Conservation (phyloP, 2,797 vertebrate species). For the Neosilurus hyrtlii region DNA sequence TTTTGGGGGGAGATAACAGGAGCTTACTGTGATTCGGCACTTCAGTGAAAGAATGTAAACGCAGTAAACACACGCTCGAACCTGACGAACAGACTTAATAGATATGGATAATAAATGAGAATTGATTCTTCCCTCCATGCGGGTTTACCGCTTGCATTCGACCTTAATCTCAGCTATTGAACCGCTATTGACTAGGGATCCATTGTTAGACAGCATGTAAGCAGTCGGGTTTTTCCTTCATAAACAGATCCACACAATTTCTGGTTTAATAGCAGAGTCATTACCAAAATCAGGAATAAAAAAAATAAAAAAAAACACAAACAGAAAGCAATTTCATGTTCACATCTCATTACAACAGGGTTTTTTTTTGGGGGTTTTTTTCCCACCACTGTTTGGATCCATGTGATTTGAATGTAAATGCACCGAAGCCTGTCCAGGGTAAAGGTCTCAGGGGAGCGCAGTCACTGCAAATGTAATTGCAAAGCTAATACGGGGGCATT, state of each 20-base stretch:
- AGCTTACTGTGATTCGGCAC: conserved; percentile 14
- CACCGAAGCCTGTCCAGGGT: conserved; percentile 33
- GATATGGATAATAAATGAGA: conserved; percentile 14
- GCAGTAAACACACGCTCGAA: background rate
- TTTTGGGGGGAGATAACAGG: conserved; percentile 19
- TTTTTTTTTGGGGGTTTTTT: conserved; percentile 15
- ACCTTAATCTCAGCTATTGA: conserved; percentile 24
- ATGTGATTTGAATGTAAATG: conserved; percentile 37
- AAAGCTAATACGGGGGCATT: conserved; percentile 45
- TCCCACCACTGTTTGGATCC: conserved; percentile 11
- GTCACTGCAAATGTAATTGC: conserved; percentile 49
- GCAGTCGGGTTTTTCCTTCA: background rate
- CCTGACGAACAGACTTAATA: too few relatives aligned
- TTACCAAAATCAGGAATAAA: conserved; percentile 26
- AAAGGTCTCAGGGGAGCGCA: conserved; percentile 25
- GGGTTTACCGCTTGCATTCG: conserved; percentile 5
- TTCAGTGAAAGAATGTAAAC: background rate
- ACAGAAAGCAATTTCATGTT: conserved; percentile 48
- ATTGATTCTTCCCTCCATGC: conserved; percentile 24
- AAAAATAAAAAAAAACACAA: background rate
- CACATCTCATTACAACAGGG: conserved; percentile 42
- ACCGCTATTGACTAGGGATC: conserved; percentile 33
- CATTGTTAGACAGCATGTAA: conserved; percentile 8
- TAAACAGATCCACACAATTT: background rate
- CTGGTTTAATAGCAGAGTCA: conserved; percentile 29